Evolutionary conservation across 2,888 invertebrate genomes (phyloP).

Genomic region (Aporophyla lueneburgensis): DNA sequence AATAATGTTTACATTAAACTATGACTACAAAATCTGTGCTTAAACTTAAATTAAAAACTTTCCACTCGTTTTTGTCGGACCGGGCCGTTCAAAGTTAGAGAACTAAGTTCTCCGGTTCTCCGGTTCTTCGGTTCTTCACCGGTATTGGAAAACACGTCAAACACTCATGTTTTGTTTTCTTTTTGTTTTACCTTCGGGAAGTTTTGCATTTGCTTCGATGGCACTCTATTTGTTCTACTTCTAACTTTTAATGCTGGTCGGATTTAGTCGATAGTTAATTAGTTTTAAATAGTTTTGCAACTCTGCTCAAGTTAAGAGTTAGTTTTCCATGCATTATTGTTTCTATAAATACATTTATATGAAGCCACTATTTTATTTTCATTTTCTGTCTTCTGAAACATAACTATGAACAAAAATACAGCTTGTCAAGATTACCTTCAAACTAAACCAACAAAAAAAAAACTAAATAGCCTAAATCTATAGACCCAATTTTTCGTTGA

Average conservation of each 20-base stretch:
- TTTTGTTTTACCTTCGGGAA: conserved; percentile 72
- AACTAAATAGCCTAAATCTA: too few relatives aligned
- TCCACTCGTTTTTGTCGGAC: conserved; percentile 67
- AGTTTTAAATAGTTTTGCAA: conserved; percentile 22
- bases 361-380: too few relatives aligned
- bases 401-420: too few relatives aligned
- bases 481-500: too few relatives aligned
- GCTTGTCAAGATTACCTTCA: too few relatives aligned
- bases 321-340: not conserved
- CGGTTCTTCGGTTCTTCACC: conserved; percentile 59
- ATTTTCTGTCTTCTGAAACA: too few relatives aligned
- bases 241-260: conserved; percentile 17
- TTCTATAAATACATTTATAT: too few relatives aligned
- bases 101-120: conserved; percentile 64
- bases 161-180: conserved; percentile 73
- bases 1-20: conserved; percentile 64
- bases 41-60: conserved; percentile 77
- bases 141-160: conserved; percentile 82
- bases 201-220: conserved; percentile 58
- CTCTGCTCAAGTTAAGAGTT: not conserved
- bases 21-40: conserved; percentile 64
- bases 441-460: too few relatives aligned
- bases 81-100: conserved; percentile 65
- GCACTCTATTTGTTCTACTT: conserved; percentile 39
- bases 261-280: conserved; percentile 38